Evolutionary conservation across 2,888 invertebrate genomes (phyloP), one percentile per base, ranked within the genome.

Genomic region (Cordilura impudica): DNA sequence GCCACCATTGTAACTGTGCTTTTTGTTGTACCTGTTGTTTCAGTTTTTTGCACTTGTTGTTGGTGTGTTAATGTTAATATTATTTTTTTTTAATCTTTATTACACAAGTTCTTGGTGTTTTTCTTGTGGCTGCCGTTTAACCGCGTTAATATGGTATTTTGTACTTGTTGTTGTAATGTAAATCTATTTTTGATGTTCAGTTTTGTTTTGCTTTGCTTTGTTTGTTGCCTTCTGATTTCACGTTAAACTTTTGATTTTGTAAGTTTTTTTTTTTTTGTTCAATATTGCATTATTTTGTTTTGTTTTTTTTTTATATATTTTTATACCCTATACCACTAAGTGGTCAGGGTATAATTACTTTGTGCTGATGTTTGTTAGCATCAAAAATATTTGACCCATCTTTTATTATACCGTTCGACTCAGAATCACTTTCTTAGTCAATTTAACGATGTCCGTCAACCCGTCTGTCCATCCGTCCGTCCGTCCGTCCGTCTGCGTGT

Each of bases 171-270:
- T 54, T 73, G 58, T 60, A 35, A 43, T 73, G 6, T 69, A 29
- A 63, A 63, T 61, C 16, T 61, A 51, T 65, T 60, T 47, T 43
- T 35, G 39, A 78, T 61, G 35, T 61, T 74, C 47, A 39, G 8
- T 63, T 69, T 51, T 71, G 6, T 58, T 71, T 43, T 66, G 18
- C 6, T 43, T 43, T 70, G n/a, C 45, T 47, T 16, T 16, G 19
- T n/a, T 39, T 12, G 19, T 58, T 21, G 10, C 26, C 7, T 16
- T 18, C 7, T 61, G 29, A 60, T 39, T 29, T 70, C 45, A 54
- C 45, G 47, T 47, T 56, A 56, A 8, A 49, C 4, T 35, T 70
- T 54, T 56, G 12, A 39, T 58, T 66, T 49, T 45, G 26, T 53
- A 26, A 26, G 2, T 39, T 31, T 8, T 8, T n/a, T 53, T 75